phyloP scores from a whole-genome alignment of 1,140 invertebrate genomes.

The Solenopsis invicta region DNA sequence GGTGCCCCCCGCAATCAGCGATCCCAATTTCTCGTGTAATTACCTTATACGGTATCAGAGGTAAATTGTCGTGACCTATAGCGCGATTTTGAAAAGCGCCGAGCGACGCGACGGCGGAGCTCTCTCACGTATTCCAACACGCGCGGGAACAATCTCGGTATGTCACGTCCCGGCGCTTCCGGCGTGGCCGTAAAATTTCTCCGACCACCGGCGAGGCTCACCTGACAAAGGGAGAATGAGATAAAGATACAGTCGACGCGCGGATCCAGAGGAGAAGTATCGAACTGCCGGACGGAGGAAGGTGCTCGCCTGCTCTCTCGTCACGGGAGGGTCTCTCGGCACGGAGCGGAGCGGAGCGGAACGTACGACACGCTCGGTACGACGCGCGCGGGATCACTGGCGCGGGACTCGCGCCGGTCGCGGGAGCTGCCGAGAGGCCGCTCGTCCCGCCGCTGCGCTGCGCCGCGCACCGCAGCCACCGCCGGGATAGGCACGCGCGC shows the following conservation, averaged over 20 bases:
- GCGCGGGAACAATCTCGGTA: not conserved
- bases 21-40: no score
- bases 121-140: not conserved
- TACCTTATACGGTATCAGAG: no score
- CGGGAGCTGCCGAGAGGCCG: no score
- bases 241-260: no score
- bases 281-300: not conserved
- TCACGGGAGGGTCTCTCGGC: no score
- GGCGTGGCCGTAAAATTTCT: not conserved
- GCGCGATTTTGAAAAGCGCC: no score
- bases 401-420: constrained; percentile 7
- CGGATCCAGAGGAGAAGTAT: not conserved
- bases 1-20: no score
- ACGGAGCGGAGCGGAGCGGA: not conserved
- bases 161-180: no score
- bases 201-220: not conserved
- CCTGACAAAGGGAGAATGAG: not conserved
- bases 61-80: no score
- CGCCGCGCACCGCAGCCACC: no score
- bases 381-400: constrained; percentile 48
- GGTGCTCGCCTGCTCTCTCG: not conserved
- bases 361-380: not conserved
- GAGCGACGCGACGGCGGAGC: no score
- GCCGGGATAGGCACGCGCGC: not conserved
- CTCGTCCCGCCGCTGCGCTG: not conserved